A percentile compares a stretch with the other conserved stretches of the same genome.
Conservation (phyloP, 2,888 invertebrate species). For the Antitype chi region DNA sequence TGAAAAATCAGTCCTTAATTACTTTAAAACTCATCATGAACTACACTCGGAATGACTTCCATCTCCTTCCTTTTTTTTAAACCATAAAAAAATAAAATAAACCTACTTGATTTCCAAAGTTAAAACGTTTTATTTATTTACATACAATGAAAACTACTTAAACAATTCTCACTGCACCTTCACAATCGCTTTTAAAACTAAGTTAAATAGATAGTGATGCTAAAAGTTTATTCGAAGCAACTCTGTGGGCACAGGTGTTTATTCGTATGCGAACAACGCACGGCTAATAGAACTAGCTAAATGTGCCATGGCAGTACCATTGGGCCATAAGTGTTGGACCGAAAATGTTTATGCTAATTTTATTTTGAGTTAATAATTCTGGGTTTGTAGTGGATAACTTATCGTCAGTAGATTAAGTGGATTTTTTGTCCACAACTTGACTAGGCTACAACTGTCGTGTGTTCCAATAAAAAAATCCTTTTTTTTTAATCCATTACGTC, state of each 20-base stretch:
- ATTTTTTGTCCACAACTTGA: too few relatives aligned
- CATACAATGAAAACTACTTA: background rate
- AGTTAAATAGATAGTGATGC: slow-evolving; percentile 32
- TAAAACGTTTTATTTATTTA: background rate
- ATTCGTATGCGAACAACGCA: slow-evolving; percentile 62
- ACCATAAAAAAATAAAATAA: background rate
- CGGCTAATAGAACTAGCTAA: slow-evolving; percentile 54
- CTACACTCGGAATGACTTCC: background rate
- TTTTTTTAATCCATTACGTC: too few relatives aligned
- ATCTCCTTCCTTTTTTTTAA: background rate
- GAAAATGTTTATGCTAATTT: background rate
- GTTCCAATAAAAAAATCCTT: too few relatives aligned
- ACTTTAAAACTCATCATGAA: background rate
- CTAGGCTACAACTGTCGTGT: too few relatives aligned
- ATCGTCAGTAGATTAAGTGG: too few relatives aligned
- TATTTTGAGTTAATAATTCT: background rate
- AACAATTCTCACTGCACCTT: slow-evolving; percentile 12
- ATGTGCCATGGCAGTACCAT: slow-evolving; percentile 51
- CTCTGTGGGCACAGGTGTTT: slow-evolving; percentile 57
- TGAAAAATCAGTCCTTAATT: too few relatives aligned
- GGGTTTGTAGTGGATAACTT: background rate
- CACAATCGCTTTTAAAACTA: slow-evolving; percentile 47
- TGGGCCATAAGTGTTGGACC: background rate
- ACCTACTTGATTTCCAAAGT: too few relatives aligned
- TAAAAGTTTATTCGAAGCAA: slow-evolving; percentile 48